phyloP scores from a whole-genome alignment of 2,797 vertebrate species.

The Serranus cabrilla region DNA sequence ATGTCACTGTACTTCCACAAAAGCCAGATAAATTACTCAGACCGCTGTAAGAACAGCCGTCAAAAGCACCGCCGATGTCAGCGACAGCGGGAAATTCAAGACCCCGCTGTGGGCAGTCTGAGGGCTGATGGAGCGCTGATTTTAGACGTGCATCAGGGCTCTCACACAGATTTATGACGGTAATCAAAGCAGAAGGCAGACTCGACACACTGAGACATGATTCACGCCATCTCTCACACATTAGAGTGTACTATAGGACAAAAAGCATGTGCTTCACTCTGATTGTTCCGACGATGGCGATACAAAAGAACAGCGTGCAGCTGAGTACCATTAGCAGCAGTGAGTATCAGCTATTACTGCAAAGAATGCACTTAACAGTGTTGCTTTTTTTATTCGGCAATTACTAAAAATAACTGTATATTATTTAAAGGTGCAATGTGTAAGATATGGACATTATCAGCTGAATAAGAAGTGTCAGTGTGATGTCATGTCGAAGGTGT shows the following conservation, averaged over 20 bases:
- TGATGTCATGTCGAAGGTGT: too few species aligned
- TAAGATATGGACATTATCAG: too few species aligned
- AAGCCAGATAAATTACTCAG: constrained; percentile 46
- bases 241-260: constrained; percentile 36
- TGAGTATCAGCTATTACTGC: constrained; percentile 40
- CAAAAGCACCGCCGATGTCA: constrained; percentile 22
- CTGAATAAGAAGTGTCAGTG: too few species aligned
- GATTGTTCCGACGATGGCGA: constrained; percentile 43
- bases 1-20: constrained; percentile 55
- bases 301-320: constrained; percentile 57
- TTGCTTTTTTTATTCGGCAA: constrained; percentile 30
- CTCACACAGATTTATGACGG: constrained; percentile 33
- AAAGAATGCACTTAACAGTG: constrained; percentile 48
- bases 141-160: constrained; percentile 35
- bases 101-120: constrained; percentile 31
- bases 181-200: constrained; percentile 35
- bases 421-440: not conserved
- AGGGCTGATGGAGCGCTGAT: constrained; percentile 13
- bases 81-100: constrained; percentile 23
- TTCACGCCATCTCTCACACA: constrained; percentile 54
- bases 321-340: constrained; percentile 48
- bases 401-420: constrained; percentile 7
- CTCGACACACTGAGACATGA: constrained; percentile 47
- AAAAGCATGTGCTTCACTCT: constrained; percentile 59
- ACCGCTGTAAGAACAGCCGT: constrained; percentile 15